Base-by-base conservation (phyloP, 2,113 vertebrate species). In the Corvus moneduloides region DNA sequence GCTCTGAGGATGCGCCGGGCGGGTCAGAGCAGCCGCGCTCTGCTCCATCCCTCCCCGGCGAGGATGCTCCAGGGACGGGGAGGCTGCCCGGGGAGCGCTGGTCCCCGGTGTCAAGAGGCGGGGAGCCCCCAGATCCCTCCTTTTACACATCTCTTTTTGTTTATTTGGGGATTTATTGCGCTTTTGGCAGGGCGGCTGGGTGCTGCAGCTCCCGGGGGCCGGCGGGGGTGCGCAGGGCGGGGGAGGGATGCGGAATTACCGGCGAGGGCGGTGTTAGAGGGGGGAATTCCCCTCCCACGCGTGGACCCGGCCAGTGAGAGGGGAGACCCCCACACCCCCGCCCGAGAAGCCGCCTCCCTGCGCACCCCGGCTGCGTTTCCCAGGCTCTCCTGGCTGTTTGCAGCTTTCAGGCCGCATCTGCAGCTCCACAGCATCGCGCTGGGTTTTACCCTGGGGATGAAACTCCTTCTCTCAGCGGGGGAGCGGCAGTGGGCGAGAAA, bases 361-460 rank as follows among this genome's bases (percentile, higher is more conserved):
- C 19, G 1, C 59, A 8, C 7, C 33, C 66, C 14, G 17, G 44
- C 74, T 14, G 33, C 4, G 2, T 80, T 55, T 71, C 39, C 26
- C 66, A 7, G 71, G 43, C 55, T 84, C n/a, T 10, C 58, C 30
- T 1, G 52, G 54, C 0, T 2, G 0, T 27, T 44, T 3, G 46
- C 28, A n/a, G 52, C 58, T 16, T 13, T 7, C 22, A 20, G 72
- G 37, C 49, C 6, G 16, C 56, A 12, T 33, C 62, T 27, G 43
- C 15, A 6, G 20, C 67, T 62, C 51, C 55, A 1, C 18, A 44
- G 27, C 33, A 11, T 7, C 26, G 28, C 28, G 1, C 10, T 44
- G 26, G 7, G 6, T 67, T 85, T 86, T 17, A 26, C 1, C 30
- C 9, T 2, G 2, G 35, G 16, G 11, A 5, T 59, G 37, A 43